phyloP scores from a whole-genome alignment of 2,888 invertebrate species.

The Mythimna lalbum region DNA sequence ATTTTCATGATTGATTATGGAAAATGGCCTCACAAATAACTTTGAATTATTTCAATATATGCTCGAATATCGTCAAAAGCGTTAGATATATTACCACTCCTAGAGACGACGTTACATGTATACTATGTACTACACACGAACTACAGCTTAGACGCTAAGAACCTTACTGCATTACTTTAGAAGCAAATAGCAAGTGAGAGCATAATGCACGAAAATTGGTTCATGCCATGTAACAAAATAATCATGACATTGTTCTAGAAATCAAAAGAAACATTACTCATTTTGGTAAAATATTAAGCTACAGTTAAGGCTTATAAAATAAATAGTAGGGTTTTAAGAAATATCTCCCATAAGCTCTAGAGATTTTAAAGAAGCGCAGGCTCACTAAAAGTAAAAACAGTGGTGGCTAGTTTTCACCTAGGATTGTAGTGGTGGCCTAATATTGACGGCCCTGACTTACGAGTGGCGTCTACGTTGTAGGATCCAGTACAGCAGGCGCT shows the following conservation, averaged over 20 bases:
- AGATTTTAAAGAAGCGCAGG: too few relatives aligned
- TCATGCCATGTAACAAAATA: not conserved
- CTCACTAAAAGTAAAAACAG: too few relatives aligned
- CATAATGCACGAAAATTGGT: not conserved
- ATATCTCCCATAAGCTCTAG: not conserved
- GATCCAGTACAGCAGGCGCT: too few relatives aligned
- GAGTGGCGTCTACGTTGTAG: too few relatives aligned
- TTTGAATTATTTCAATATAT: too few relatives aligned
- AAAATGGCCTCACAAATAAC: too few relatives aligned
- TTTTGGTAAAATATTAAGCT: not conserved
- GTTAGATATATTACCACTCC: not conserved
- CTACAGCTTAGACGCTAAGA: slow-evolving; percentile 6
- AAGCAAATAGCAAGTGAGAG: not conserved
- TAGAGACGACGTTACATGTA: not conserved
- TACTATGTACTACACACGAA: not conserved
- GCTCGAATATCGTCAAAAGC: not conserved
- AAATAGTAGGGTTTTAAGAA: not conserved
- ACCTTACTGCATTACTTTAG: slow-evolving; percentile 10
- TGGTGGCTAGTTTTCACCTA: too few relatives aligned
- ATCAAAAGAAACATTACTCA: not conserved
- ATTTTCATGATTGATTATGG: too few relatives aligned
- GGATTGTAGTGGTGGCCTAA: too few relatives aligned
- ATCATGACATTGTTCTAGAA: not conserved
- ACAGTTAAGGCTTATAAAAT: not conserved
- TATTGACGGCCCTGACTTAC: too few relatives aligned